These are phyloP conservation scores for Tenualosa ilisha DNA, from an alignment of 2,797 vertebrate genomes.

Conservation along the genomic window DNA sequence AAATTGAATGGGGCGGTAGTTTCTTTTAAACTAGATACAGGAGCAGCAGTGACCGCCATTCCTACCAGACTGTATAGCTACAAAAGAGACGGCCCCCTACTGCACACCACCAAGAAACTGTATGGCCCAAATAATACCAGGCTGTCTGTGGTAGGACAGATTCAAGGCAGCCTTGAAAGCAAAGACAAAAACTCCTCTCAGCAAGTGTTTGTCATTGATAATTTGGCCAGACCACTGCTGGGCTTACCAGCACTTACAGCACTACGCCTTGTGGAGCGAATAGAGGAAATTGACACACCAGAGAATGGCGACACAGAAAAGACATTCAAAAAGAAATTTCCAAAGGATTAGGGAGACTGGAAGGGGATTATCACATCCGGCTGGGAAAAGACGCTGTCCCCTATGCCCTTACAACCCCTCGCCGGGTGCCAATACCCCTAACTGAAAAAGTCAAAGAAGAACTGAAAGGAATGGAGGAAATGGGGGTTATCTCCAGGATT, in stretches of 20 bases:
- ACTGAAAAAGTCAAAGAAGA: slow-evolving; percentile 35
- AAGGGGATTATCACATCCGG: no score
- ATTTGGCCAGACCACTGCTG: neutral
- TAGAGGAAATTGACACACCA: neutral
- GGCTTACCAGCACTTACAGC: neutral
- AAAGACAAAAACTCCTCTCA: neutral
- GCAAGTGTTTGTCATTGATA: neutral
- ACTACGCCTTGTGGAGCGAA: neutral
- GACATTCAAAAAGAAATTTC: slow-evolving; percentile 26
- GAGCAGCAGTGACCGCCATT: slow-evolving; percentile 24
- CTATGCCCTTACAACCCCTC: neutral
- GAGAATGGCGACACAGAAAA: neutral
- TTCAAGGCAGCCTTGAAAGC: neutral
- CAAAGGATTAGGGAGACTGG: slow-evolving; percentile 20
- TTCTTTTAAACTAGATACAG: slow-evolving; percentile 6
- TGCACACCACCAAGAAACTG: neutral
- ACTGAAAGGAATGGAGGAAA: neutral
- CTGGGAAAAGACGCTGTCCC: no score
- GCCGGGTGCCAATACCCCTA: slow-evolving; percentile 6
- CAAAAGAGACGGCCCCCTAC: neutral
- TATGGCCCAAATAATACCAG: neutral
- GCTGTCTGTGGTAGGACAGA: neutral
- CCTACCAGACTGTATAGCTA: neutral
- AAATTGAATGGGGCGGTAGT: neutral
- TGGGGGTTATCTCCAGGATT: slow-evolving; percentile 18